phyloP scores from a whole-genome alignment of 1,140 invertebrate species.

The Apis laboriosa region DNA sequence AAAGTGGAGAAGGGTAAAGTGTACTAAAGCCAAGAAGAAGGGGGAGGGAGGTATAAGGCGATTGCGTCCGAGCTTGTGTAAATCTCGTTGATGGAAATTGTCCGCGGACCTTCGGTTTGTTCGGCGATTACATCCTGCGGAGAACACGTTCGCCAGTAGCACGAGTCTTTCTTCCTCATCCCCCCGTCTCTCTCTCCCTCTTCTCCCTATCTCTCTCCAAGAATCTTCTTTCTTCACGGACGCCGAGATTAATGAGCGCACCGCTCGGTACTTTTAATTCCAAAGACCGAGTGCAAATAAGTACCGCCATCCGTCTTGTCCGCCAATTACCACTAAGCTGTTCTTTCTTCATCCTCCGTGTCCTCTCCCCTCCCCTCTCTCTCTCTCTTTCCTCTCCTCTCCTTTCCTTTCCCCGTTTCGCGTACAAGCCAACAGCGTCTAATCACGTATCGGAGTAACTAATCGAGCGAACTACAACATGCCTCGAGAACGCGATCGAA shows the following conservation, averaged over 20 bases:
- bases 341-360: slow-evolving; percentile 28
- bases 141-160: slow-evolving; percentile 73
- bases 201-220: slow-evolving; percentile 22
- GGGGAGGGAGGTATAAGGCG: slow-evolving; percentile 60
- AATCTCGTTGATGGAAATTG: slow-evolving; percentile 78
- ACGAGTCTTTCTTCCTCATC: slow-evolving; percentile 58
- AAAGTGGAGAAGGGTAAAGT: slow-evolving; percentile 11
- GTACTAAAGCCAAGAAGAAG: neutral
- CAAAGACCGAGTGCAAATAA: slow-evolving; percentile 78
- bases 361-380: neutral
- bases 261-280: slow-evolving; percentile 79
- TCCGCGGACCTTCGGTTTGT: slow-evolving; percentile 73
- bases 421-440: slow-evolving; percentile 14
- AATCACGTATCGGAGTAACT: neutral
- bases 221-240: slow-evolving; percentile 64
- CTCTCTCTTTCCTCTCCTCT: neutral
- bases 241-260: slow-evolving; percentile 73
- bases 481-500: neutral
- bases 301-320: slow-evolving; percentile 77
- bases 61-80: slow-evolving; percentile 74
- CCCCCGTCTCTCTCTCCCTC: slow-evolving; percentile 30
- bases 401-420: neutral
- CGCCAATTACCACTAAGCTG: slow-evolving; percentile 77
- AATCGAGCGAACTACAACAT: neutral
- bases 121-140: slow-evolving; percentile 75